Conservation (phyloP, 2,113 vertebrate genomes). For the Motacilla alba region DNA sequence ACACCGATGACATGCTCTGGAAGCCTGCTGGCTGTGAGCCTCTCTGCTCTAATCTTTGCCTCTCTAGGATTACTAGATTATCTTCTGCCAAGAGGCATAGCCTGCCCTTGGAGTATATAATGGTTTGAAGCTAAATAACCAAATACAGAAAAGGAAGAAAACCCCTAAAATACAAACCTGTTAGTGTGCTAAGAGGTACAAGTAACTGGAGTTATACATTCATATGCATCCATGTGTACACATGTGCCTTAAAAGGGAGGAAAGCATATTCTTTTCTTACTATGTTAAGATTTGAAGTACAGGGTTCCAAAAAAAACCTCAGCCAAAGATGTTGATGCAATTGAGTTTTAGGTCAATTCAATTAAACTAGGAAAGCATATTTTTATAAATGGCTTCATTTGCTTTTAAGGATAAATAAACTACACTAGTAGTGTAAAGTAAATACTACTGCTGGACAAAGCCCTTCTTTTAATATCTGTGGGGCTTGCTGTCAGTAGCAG, state of each 20-base stretch:
- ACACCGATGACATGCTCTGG: neutral
- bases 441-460: neutral
- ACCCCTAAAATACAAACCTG: neutral
- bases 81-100: neutral
- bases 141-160: neutral
- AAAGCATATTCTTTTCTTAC: neutral
- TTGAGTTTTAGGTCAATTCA: conserved; percentile 3
- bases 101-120: neutral
- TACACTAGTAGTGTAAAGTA: neutral
- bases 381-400: conserved; percentile 22
- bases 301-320: neutral
- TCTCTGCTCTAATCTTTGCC: neutral
- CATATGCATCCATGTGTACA: neutral
- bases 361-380: neutral
- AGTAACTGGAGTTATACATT: neutral
- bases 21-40: neutral
- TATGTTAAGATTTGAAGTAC: neutral
- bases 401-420: conserved; percentile 12
- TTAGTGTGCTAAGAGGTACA: neutral
- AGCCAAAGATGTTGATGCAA: neutral
- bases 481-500: conserved; percentile 17
- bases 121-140: neutral
- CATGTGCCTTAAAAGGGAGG: neutral
- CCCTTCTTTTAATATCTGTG: neutral
- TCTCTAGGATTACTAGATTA: neutral